phyloP scores from a whole-genome alignment of 2,113 vertebrate genomes.

The Zosterops lateralis region DNA sequence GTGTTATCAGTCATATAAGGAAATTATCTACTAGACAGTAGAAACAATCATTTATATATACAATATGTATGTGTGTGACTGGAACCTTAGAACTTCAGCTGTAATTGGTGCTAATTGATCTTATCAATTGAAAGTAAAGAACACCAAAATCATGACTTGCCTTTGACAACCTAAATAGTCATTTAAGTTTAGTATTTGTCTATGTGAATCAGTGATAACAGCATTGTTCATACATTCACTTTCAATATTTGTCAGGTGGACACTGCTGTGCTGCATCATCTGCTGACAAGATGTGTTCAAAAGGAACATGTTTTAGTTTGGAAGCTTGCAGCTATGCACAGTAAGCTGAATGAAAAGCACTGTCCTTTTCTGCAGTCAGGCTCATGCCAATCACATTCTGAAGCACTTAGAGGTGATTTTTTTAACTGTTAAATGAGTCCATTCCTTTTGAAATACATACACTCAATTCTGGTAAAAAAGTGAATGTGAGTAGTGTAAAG shows the following conservation, averaged over 20 bases:
- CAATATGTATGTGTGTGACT: background rate
- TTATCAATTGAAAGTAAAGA: background rate
- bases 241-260: background rate
- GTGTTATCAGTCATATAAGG: background rate
- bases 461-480: background rate
- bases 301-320: background rate
- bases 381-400: background rate
- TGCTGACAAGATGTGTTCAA: background rate
- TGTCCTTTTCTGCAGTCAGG: background rate
- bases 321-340: background rate
- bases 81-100: background rate
- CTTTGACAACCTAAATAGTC: background rate
- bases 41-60: background rate
- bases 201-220: background rate
- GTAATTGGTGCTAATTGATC: background rate
- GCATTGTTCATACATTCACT: fast-evolving
- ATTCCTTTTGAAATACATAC: background rate
- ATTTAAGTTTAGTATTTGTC: background rate
- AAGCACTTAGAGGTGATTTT: background rate
- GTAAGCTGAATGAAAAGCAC: background rate
- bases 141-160: background rate
- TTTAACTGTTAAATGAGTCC: background rate
- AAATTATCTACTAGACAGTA: background rate
- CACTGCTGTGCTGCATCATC: background rate
- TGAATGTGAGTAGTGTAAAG: background rate